Evolutionary conservation across 1,140 invertebrate genomes (phyloP), one percentile per base, ranked within the genome.

Genomic region (Eurosta solidaginis): DNA sequence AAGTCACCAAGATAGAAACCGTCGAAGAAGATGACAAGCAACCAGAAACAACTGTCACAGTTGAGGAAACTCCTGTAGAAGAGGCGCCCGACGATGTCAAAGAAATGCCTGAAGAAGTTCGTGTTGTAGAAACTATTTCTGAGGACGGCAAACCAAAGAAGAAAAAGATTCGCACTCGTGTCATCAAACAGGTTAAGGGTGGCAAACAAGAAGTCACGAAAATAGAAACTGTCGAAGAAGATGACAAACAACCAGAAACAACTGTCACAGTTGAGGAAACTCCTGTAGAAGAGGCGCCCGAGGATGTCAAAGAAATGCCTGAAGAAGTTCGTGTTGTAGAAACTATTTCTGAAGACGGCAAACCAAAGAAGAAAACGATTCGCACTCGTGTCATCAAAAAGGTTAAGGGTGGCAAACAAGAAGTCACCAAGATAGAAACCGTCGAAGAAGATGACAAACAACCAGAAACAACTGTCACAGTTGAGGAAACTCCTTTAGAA

Each of bases 141-240:
- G 75, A 76, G 54, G 75, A 76, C 10, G 75, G 75, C 33, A 76
- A 76, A 76, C 75, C 75, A 20, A 76, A 52, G 47, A 76, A 76
- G 33, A 76, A 54, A 33, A 50, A 36, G 27, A 40, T 76, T 10
- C 74, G 74, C 9, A 76, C 74, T 3, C 74, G 74, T 9, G 74
- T 76, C 2, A 76, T 76, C 29, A 76, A 76, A 10, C 52, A 76
- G 49, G 74, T 76, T 3, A 76, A 76, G 33, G 74, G 74, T 40
- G 74, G 22, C 6, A 76, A 76, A 52, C 74, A 76, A 52, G 74
- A 76, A 42, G 74, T 76, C 49, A 76, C 74, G 6, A 76, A 76
- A 20, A 76, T 76, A 10, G 74, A 76, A 36, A 76, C 74, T 9
- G 74, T 76, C 3, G 74, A 76, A 40, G 74, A 76, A 76, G 74